Evolutionary conservation across 1,140 invertebrate genomes (phyloP).

Genomic region (Trichomalopsis sarcophagae): DNA sequence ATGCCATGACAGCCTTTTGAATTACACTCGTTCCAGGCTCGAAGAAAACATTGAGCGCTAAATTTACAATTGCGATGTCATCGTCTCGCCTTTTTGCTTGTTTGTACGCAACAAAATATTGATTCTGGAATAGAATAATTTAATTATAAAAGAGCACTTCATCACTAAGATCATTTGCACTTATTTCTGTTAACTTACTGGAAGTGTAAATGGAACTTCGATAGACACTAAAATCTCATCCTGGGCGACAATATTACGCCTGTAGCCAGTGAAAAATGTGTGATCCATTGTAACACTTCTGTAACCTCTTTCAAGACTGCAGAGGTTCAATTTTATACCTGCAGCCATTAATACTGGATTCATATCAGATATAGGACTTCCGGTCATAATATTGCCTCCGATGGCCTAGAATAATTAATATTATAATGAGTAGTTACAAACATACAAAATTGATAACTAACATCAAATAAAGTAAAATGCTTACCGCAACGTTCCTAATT

Average conservation of each 20-base stretch:
- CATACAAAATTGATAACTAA: background rate
- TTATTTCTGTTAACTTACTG: slow-evolving; percentile 61
- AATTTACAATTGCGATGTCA: slow-evolving; percentile 96
- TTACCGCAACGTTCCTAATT: slow-evolving; percentile 88
- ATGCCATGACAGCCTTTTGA: slow-evolving; percentile 81
- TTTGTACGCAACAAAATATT: slow-evolving; percentile 92
- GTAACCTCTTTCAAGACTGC: slow-evolving; percentile 74
- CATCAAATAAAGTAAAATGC: slow-evolving; percentile 53
- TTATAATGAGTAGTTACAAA: background rate
- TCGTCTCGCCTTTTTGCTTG: slow-evolving; percentile 93
- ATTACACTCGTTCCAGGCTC: slow-evolving; percentile 76
- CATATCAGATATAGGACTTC: slow-evolving; percentile 96
- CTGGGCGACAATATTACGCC: slow-evolving; percentile 84
- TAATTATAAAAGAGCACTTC: background rate
- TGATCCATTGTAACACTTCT: slow-evolving; percentile 85
- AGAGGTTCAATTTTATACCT: slow-evolving; percentile 68
- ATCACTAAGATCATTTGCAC: background rate
- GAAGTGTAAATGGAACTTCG: slow-evolving; percentile 79
- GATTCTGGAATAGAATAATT: slow-evolving; percentile 75
- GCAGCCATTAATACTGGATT: slow-evolving; percentile 93
- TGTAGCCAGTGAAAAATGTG: slow-evolving; percentile 91
- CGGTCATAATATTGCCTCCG: slow-evolving; percentile 96
- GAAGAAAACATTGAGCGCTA: slow-evolving; percentile 83
- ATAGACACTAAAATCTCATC: slow-evolving; percentile 90
- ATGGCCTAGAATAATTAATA: slow-evolving; percentile 76